These are phyloP conservation scores for Oriolus oriolus DNA, from an alignment of 2,113 vertebrate species.

Conservation along the genomic window DNA sequence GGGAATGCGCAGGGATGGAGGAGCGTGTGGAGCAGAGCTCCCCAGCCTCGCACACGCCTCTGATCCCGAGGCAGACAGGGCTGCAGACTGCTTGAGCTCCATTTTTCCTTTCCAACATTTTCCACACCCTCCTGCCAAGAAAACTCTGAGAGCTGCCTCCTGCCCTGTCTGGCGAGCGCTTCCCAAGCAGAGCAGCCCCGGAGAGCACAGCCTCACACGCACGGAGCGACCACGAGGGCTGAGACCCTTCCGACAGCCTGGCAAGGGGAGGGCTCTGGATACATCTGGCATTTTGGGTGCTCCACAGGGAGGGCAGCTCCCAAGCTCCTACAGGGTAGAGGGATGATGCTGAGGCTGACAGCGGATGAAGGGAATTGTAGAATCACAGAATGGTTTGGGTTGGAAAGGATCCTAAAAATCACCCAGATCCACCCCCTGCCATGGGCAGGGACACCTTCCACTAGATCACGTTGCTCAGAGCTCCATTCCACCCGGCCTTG, in stretches of 20 bases:
- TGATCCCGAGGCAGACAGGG: background rate
- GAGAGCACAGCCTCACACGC: background rate
- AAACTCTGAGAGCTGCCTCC: background rate
- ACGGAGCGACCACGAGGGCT: rapidly evolving
- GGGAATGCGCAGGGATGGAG: rapidly evolving
- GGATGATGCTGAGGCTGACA: background rate
- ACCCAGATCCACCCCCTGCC: background rate
- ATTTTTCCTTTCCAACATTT: background rate
- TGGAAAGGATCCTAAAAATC: background rate
- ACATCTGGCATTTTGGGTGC: background rate
- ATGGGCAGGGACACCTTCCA: background rate
- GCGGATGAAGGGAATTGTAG: background rate
- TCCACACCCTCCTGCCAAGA: conserved; percentile 48
- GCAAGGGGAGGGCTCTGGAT: background rate
- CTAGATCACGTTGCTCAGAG: background rate
- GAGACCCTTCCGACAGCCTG: background rate
- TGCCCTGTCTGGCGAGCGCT: background rate
- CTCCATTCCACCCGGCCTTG: background rate
- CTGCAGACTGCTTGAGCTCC: background rate
- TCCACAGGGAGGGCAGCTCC: background rate
- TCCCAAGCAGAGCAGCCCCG: background rate
- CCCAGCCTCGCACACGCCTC: rapidly evolving
- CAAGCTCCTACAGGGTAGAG: background rate
- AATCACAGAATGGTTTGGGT: background rate
- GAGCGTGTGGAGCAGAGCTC: background rate